Evolutionary conservation across 2,113 vertebrate species (phyloP).

Genomic region (Ovis canadensis): DNA sequence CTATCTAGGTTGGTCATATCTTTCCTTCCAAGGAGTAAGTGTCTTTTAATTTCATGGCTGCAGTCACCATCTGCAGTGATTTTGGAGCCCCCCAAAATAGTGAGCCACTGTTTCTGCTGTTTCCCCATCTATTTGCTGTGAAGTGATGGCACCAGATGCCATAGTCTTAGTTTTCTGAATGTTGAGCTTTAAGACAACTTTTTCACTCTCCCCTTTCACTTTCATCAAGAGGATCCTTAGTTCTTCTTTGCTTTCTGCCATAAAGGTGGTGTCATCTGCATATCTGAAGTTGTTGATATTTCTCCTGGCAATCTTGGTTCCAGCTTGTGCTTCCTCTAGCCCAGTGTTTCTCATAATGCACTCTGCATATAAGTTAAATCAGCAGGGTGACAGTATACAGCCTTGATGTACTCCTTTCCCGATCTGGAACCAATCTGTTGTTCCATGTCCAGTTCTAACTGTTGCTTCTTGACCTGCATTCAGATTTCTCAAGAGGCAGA

Average conservation of each 20-base stretch:
- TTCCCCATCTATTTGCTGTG: not conserved
- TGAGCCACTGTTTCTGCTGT: not conserved
- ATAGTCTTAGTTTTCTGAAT: not conserved
- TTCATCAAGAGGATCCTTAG: not conserved
- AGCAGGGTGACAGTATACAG: not conserved
- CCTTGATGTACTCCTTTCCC: rapidly evolving
- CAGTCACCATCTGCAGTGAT: not conserved
- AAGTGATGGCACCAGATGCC: not conserved
- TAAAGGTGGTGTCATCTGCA: not conserved
- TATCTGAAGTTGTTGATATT: not conserved
- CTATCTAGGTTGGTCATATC: not conserved
- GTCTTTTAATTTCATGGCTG: not conserved
- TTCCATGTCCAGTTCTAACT: not conserved
- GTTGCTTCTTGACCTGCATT: not conserved
- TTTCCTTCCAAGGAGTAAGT: not conserved
- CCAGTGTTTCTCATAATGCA: not conserved
- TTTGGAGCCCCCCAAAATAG: not conserved
- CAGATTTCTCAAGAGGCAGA: not conserved
- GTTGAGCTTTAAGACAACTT: not conserved
- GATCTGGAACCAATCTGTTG: not conserved
- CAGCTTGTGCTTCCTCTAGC: not conserved
- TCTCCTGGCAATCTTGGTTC: not conserved
- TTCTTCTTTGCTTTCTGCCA: not conserved
- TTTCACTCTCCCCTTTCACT: not conserved
- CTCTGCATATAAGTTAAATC: not conserved